A percentile compares a stretch with the other conserved stretches of the same genome.
Evolutionary conservation across 2,797 vertebrate species (phyloP).

Genomic region (Muraenolepis orangiensis): DNA sequence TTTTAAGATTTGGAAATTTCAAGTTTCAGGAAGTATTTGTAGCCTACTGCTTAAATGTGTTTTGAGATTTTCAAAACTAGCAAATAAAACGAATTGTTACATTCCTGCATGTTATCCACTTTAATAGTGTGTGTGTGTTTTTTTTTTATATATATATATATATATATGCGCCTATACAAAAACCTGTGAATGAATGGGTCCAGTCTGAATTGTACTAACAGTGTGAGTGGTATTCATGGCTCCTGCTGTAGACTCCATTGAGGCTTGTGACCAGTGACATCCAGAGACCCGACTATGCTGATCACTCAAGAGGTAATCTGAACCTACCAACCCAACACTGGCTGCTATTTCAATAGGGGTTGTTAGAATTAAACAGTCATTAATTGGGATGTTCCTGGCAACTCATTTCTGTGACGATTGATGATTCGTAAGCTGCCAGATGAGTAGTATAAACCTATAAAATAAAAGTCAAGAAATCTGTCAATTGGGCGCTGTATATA

Average conservation of each 20-base stretch:
- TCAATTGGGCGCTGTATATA: too few relatives aligned
- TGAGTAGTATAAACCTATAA: too few relatives aligned
- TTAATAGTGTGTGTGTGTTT: too few relatives aligned
- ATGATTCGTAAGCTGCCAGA: too few relatives aligned
- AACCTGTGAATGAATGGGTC: not conserved
- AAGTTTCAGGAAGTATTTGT: not conserved
- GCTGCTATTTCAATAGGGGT: not conserved
- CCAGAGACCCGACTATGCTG: slow-evolving; percentile 97
- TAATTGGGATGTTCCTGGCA: not conserved
- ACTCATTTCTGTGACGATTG: too few relatives aligned
- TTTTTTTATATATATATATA: too few relatives aligned
- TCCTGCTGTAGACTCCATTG: slow-evolving; percentile 82
- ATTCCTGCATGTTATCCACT: not conserved
- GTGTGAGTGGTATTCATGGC: slow-evolving; percentile 14
- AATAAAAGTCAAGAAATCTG: too few relatives aligned
- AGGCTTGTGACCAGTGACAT: slow-evolving; percentile 91
- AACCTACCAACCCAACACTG: not conserved
- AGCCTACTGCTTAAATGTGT: not conserved
- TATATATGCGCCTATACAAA: not conserved
- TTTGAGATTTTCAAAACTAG: not conserved
- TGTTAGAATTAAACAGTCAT: not conserved
- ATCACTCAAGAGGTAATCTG: slow-evolving; percentile 94
- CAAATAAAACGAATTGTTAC: not conserved
- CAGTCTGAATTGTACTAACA: not conserved
- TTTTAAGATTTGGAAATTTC: not conserved